These are phyloP conservation scores for Ammospiza maritima DNA, from an alignment of 2,797 vertebrate genomes.

Conservation along the genomic window DNA sequence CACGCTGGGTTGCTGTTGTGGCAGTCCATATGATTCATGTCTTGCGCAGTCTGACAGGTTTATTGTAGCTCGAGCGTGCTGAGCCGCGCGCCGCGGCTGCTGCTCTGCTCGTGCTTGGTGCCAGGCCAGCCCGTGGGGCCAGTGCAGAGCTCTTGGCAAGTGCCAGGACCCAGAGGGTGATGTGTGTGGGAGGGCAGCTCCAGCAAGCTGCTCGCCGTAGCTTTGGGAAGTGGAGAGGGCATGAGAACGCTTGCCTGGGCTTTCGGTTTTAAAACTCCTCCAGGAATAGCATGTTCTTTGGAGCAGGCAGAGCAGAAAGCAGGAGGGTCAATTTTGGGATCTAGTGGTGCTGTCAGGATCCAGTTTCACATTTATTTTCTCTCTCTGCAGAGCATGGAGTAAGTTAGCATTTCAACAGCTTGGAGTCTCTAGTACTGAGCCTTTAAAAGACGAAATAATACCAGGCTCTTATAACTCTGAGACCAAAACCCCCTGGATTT, in stretches of 20 bases:
- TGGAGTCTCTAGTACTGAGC: neutral
- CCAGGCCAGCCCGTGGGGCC: neutral
- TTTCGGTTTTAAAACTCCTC: neutral
- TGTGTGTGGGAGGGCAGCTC: fast-evolving
- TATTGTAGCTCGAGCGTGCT: neutral
- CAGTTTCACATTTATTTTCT: slow-evolving; percentile 22
- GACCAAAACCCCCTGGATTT: neutral
- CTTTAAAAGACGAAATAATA: neutral
- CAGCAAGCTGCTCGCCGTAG: neutral
- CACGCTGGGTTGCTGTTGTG: neutral
- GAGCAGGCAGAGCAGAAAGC: neutral
- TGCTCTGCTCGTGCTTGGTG: neutral
- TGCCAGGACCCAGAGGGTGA: neutral
- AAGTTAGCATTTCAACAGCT: neutral
- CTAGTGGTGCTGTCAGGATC: neutral
- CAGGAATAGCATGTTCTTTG: neutral
- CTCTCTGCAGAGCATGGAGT: neutral
- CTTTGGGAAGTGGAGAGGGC: neutral
- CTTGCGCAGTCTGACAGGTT: neutral
- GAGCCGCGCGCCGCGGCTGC: neutral
- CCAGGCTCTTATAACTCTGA: neutral
- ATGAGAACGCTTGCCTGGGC: neutral
- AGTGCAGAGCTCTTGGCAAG: neutral
- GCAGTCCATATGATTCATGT: slow-evolving; percentile 32
- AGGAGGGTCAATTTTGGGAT: neutral